Base-by-base conservation (phyloP, 1,140 invertebrate genomes). In the Drosophila sturtevanti region DNA sequence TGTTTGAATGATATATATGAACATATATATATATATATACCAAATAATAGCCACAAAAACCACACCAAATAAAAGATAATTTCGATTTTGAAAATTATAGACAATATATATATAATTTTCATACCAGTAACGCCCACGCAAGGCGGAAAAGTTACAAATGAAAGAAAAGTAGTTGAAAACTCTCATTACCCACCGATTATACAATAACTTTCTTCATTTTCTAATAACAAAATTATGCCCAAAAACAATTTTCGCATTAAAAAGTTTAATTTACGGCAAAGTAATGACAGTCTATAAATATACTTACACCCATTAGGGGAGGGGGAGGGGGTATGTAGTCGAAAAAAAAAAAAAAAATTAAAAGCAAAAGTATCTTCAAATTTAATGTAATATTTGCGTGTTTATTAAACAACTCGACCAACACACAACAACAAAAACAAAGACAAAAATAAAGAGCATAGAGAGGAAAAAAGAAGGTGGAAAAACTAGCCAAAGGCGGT, bases 321-420 rank as follows among this genome's bases (percentile, higher is more conserved):
- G 12, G 63, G 51, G n/a, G 35, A 69, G 34, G 52, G 41, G 51
- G 63, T 48, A 38, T 34, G 55, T 64, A 56, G 22, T 61, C 38
- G 37, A n/a, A 22, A 62, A 62, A 38, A 58, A 67, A 60, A 58
- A 63, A 70, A 65, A 62, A 38, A 58, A 67, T 63, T 62, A 63
- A 70, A 65, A 67, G 48, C 59, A 79, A 77, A 79, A 64, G 60
- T 63, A 72, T 63, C 69, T 58, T 61, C 69, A 55, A 65, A 68
- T 87, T 89, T 89, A 87, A 87, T 87, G 82, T 77, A 89, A 82
- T 72, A 82, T 89, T 87, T 81, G 82, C 82, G 82, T 87, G 82
- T 79, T 89, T 82, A 86, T 89, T 72, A 82, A 82, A 86, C 71
- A 87, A 81, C 63, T 78, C 63, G 65, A 79, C 69, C 81, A 60